Conservation (phyloP, 2,113 vertebrate genomes). For the Apodemus speciosus region DNA sequence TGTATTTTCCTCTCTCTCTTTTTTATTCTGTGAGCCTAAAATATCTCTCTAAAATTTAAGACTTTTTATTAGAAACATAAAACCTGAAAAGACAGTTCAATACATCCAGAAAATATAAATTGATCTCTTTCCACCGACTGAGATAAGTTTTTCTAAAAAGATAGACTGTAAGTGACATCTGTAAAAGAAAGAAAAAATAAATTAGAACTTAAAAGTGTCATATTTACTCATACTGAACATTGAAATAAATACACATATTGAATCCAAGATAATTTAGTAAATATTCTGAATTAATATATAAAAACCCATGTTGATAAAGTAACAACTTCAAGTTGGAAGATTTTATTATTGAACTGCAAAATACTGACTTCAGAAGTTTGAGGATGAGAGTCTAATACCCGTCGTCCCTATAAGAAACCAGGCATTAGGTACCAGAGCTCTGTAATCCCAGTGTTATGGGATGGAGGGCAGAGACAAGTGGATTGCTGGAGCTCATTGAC, state of each 20-base stretch:
- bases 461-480: neutral
- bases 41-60: neutral
- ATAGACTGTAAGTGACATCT: neutral
- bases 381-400: neutral
- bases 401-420: neutral
- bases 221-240: neutral
- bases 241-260: neutral
- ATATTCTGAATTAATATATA: neutral
- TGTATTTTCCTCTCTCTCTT: neutral
- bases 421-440: no score
- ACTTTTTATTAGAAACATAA: neutral
- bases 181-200: neutral
- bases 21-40: neutral
- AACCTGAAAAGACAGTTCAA: neutral
- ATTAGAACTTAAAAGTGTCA: neutral
- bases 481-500: neutral
- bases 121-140: neutral
- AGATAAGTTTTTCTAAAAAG: neutral
- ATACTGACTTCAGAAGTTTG: no score
- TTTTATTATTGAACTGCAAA: neutral
- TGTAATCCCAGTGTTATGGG: neutral
- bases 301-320: neutral
- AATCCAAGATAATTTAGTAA: neutral
- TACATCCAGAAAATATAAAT: neutral
- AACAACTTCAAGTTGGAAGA: neutral